phyloP scores from a whole-genome alignment of 2,797 vertebrate species.

The Gallirallus australis region DNA sequence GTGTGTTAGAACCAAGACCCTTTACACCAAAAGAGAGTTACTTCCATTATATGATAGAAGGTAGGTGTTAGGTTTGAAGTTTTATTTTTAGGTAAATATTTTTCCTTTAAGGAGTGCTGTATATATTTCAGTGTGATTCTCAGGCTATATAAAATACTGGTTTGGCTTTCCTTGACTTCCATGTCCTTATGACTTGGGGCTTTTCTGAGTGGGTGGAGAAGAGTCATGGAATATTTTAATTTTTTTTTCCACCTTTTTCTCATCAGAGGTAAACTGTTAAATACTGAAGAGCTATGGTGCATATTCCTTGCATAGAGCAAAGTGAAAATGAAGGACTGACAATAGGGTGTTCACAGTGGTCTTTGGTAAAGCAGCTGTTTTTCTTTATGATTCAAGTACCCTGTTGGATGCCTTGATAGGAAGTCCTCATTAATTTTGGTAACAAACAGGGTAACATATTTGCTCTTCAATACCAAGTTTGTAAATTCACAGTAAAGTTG shows the following conservation, averaged over 20 bases:
- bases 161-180: constrained; percentile 15
- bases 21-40: not conserved
- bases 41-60: not conserved
- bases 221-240: not conserved
- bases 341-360: not conserved
- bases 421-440: not conserved
- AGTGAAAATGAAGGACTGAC: not conserved
- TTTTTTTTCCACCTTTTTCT: not conserved
- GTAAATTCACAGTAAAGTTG: not conserved
- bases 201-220: not conserved
- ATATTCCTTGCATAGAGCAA: not conserved
- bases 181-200: not conserved
- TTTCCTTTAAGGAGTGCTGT: not conserved
- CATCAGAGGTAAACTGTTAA: not conserved
- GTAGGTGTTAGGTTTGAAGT: not conserved
- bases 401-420: not conserved
- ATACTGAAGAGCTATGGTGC: not conserved
- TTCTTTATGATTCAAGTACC: not conserved
- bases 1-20: not conserved
- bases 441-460: not conserved
- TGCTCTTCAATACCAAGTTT: not conserved
- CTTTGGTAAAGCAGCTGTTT: not conserved
- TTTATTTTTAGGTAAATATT: not conserved
- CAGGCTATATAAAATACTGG: not conserved
- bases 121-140: not conserved